Percentiles rank a stretch among this genome's conserved stretches.
Evolutionary conservation across 2,888 invertebrate species (phyloP).

Genomic region (Brachyptera putata): DNA sequence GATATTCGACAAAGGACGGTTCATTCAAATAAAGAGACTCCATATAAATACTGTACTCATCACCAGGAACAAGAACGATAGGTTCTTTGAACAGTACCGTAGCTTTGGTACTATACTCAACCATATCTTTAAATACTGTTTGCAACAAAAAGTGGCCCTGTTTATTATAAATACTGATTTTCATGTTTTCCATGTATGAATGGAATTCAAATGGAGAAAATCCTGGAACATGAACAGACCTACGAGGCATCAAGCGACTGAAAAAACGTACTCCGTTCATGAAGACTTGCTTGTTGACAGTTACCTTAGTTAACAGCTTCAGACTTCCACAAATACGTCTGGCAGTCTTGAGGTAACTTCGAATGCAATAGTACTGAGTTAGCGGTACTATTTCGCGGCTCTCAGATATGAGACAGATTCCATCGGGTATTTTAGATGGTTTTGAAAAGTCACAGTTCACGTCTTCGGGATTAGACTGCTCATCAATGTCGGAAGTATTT

Average conservation of each 20-base stretch:
- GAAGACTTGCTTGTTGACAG: constrained; percentile 20
- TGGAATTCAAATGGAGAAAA: neutral
- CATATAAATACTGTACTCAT: constrained; percentile 28
- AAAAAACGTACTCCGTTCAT: constrained; percentile 29
- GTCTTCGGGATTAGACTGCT: neutral
- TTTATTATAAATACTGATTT: constrained; percentile 26
- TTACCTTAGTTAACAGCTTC: constrained; percentile 25
- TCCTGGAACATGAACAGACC: constrained; percentile 15
- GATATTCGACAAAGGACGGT: constrained; percentile 25
- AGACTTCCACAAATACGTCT: constrained; percentile 26
- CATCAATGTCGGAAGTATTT: neutral
- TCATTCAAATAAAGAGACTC: constrained; percentile 11
- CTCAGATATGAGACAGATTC: constrained; percentile 14
- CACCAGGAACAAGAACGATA: constrained; percentile 20
- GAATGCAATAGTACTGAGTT: constrained; percentile 27
- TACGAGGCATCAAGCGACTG: constrained; percentile 27
- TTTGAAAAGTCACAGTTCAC: neutral
- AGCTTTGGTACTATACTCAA: constrained; percentile 29
- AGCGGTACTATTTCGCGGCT: constrained; percentile 20
- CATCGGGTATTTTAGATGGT: constrained; percentile 12
- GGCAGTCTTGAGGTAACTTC: constrained; percentile 30
- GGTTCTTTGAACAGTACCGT: constrained; percentile 24
- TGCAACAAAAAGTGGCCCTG: constrained; percentile 15
- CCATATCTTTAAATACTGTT: constrained; percentile 24
- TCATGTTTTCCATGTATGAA: constrained; percentile 24